A percentile compares a stretch with the other conserved stretches of the same genome.
phyloP scores from a whole-genome alignment of 1,140 invertebrate species.

The Trichomalopsis sarcophagae region DNA sequence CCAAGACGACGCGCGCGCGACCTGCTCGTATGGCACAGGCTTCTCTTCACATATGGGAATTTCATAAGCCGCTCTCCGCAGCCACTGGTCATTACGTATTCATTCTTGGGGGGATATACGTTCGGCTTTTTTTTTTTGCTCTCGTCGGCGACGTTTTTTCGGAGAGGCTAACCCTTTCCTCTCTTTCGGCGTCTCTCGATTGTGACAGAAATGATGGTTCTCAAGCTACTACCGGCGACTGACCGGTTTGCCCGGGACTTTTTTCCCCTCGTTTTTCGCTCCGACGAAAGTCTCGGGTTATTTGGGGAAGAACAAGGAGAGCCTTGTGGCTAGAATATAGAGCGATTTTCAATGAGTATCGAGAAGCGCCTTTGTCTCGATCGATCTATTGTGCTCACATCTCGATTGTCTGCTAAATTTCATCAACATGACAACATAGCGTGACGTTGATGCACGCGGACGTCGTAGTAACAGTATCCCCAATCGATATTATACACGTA shows the following conservation, averaged over 20 bases:
- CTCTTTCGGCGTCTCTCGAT: not conserved
- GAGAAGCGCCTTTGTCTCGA: not conserved
- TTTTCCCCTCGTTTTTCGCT: conserved; percentile 2
- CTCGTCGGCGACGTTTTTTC: not conserved
- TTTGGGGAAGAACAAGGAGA: not conserved
- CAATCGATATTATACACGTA: not conserved
- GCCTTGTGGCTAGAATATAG: too few relatives aligned
- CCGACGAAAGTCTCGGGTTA: not conserved
- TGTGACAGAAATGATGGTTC: conserved; percentile 12
- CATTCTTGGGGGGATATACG: not conserved
- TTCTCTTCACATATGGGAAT: conserved; percentile 29
- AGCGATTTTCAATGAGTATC: not conserved
- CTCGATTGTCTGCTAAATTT: too few relatives aligned
- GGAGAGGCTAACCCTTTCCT: not conserved
- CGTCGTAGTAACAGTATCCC: not conserved
- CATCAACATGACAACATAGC: too few relatives aligned
- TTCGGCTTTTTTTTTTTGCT: not conserved
- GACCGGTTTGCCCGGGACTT: conserved; percentile 23
- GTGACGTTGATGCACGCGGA: too few relatives aligned
- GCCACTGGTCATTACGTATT: conserved; percentile 22
- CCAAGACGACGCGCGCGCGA: not conserved
- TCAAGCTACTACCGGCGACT: conserved; percentile 11
- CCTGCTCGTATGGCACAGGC: not conserved
- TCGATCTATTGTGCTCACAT: too few relatives aligned
- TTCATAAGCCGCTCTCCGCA: conserved; percentile 10